Evolutionary conservation across 2,888 invertebrate species (phyloP).

Genomic region (Cerastis rubricosa): DNA sequence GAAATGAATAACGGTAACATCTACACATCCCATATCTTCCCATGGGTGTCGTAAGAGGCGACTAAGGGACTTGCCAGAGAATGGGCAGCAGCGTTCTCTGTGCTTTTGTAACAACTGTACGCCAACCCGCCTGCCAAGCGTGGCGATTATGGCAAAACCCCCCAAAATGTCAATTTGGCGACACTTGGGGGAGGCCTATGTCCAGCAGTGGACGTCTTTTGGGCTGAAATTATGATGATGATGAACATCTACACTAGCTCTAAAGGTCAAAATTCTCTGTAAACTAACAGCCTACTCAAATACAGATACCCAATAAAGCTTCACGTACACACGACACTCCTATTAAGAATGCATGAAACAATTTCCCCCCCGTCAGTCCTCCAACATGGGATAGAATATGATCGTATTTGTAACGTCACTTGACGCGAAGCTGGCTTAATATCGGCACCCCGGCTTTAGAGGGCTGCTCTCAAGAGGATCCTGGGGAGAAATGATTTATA

Average conservation of each 20-base stretch:
- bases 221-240: too few species aligned
- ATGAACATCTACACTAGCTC: background rate
- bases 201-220: too few species aligned
- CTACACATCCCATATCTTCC: too few species aligned
- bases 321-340: slow-evolving; percentile 4
- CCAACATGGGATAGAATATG: slow-evolving; percentile 51
- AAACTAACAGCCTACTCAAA: slow-evolving; percentile 5
- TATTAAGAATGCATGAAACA: slow-evolving; percentile 57
- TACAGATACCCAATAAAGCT: slow-evolving; percentile 22
- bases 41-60: too few species aligned
- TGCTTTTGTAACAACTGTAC: too few species aligned
- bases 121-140: too few species aligned
- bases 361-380: slow-evolving; percentile 43
- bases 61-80: too few species aligned
- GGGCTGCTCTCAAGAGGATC: slow-evolving; percentile 21
- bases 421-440: slow-evolving; percentile 31
- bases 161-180: too few species aligned
- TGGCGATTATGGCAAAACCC: too few species aligned
- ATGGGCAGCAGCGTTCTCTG: too few species aligned
- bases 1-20: background rate
- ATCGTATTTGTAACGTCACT: slow-evolving; percentile 55
- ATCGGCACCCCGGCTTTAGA: slow-evolving; percentile 28
- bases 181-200: too few species aligned
- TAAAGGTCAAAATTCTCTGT: background rate
- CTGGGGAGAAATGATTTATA: slow-evolving; percentile 24